Base-by-base conservation (phyloP, 2,797 vertebrate species). In the Rallus crepitans region DNA sequence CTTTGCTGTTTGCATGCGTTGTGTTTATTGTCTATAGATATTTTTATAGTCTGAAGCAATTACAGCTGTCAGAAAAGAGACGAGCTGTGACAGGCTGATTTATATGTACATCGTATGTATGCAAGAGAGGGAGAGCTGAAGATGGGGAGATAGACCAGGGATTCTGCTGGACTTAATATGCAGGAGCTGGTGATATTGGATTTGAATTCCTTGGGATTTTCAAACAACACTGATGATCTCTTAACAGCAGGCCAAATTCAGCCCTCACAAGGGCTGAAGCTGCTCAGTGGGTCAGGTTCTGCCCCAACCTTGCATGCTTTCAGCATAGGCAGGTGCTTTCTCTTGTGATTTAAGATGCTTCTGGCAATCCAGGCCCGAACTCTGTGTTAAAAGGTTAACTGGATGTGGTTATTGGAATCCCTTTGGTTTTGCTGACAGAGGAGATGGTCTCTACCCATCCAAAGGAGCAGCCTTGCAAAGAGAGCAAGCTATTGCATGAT, bases 11-110 rank as follows among this genome's bases (percentile, higher is more conserved):
- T 95, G 88, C 87, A 19, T 23, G 80, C 28, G 17, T 40, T 61
- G 79, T 88, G 94, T 95, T 96, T 97, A 98, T 98, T 98, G 97
- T 98, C 97, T 97, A 90, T 96, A 97, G 98, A 97, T 98, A 98
- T 98, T 98, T 98, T 98, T 98, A 97, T 97, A 98, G 98, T 98
- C 97, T 94, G 97, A 94, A 97, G 98, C 98, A 98, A 98, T 98
- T 98, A 98, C 90, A 96, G 97, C 97, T 98, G 98, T 98, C 98
- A 97, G 96, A 80, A 59, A 81, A 77, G 96, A 98, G 98, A 98
- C 65, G 95, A 97, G 97, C 96, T 96, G 96, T 98, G 98, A 98
- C 98, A 98, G 96, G 93, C 97, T 98, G 98, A 98, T 98, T 98
- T 98, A 96, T 97, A 96, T 97, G 95, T 97, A 96, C 94, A 56